Conservation (phyloP, 1,140 invertebrate genomes). For the Cephus cinctus region DNA sequence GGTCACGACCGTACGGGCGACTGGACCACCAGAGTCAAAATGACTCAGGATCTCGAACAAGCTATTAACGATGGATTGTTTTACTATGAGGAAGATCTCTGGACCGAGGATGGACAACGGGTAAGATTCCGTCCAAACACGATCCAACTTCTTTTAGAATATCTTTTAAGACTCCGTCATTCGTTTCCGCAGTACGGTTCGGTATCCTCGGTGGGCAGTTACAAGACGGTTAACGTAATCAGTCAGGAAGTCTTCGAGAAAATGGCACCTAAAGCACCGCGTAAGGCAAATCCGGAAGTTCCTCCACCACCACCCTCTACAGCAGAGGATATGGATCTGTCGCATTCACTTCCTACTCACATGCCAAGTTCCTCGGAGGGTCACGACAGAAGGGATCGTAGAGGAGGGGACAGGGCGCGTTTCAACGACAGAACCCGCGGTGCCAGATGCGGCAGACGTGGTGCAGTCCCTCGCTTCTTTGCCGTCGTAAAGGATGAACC, state of each 20-base stretch:
- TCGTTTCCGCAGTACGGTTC: constrained; percentile 40
- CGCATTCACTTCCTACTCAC: constrained; percentile 36
- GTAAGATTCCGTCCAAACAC: constrained; percentile 26
- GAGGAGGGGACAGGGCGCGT: constrained; percentile 34
- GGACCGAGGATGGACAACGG: constrained; percentile 59
- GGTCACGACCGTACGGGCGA: constrained; percentile 87
- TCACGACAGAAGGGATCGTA: constrained; percentile 38
- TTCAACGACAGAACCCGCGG: constrained; percentile 34
- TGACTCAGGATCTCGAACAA: constrained; percentile 90
- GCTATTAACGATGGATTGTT: constrained; percentile 93
- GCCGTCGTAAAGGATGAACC: constrained; percentile 85
- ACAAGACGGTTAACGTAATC: constrained; percentile 89
- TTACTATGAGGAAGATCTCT: constrained; percentile 92
- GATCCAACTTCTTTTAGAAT: neutral
- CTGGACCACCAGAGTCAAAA: constrained; percentile 81
- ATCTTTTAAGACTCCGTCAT: constrained; percentile 2
- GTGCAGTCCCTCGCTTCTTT: constrained; percentile 77
- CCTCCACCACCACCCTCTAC: constrained; percentile 77
- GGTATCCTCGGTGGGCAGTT: constrained; percentile 59
- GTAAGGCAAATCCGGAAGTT: constrained; percentile 66
- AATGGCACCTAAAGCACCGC: constrained; percentile 65
- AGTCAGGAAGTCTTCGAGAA: constrained; percentile 85
- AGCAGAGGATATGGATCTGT: constrained; percentile 40
- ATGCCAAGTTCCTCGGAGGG: constrained; percentile 26
- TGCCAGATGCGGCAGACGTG: constrained; percentile 41